Evolutionary conservation across 1,140 invertebrate genomes (phyloP).

Genomic region (Zaprionus vittiger): DNA sequence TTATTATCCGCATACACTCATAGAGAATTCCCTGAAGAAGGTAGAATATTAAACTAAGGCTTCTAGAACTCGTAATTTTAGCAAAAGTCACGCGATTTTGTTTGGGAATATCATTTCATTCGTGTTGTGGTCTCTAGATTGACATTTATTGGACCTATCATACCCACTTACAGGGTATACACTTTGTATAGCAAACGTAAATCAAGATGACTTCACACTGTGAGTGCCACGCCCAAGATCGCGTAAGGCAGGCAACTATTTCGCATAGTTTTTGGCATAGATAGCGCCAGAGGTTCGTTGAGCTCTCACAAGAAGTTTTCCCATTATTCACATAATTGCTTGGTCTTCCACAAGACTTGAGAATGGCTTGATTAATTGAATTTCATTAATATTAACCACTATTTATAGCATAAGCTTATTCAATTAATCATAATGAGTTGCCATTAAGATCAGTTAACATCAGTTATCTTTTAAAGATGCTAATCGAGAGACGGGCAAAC

Average conservation of each 20-base stretch:
- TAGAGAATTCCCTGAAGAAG: background rate
- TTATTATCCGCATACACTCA: background rate
- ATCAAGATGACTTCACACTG: background rate
- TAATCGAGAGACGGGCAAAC: background rate
- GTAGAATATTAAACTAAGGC: background rate
- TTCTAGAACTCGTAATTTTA: no score
- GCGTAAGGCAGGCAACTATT: background rate
- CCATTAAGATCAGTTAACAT: constrained; percentile 1
- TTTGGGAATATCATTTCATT: no score
- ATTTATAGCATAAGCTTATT: background rate
- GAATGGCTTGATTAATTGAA: background rate
- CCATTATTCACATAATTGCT: background rate
- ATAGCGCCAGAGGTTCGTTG: background rate
- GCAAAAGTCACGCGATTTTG: no score
- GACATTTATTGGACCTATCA: no score
- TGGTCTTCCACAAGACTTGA: background rate
- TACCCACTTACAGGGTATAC: background rate
- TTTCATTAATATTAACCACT: background rate
- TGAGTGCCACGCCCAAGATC: background rate
- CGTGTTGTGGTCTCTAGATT: no score
- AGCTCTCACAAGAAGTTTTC: background rate
- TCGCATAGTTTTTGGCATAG: background rate
- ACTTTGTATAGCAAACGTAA: background rate
- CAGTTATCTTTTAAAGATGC: background rate
- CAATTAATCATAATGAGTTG: background rate